These are phyloP conservation scores for Microdon myrmicae DNA, from an alignment of 2,888 invertebrate species.

Conservation along the genomic window DNA sequence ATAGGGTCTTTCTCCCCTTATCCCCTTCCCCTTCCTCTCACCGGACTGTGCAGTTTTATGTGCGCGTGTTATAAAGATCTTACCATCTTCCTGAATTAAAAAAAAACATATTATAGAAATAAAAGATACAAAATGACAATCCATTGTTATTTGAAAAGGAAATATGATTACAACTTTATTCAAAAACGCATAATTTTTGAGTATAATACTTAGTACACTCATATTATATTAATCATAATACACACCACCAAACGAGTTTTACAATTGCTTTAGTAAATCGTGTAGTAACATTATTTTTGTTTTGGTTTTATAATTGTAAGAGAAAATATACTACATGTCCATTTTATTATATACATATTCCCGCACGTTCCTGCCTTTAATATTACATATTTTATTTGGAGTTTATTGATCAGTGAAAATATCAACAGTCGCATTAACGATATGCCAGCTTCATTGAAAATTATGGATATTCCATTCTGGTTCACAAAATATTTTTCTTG, in stretches of 20 bases:
- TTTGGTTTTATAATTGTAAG: conserved; percentile 3
- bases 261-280: background rate
- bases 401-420: conserved; percentile 54
- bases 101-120: too few species aligned
- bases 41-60: too few species aligned
- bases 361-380: conserved; percentile 68
- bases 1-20: too few species aligned
- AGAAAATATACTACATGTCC: conserved; percentile 3
- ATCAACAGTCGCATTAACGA: background rate
- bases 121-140: too few species aligned
- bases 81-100: too few species aligned
- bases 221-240: background rate
- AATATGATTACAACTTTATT: conserved; percentile 6
- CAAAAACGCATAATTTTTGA: background rate
- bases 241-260: conserved; percentile 2
- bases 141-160: too few species aligned
- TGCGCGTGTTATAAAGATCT: too few species aligned
- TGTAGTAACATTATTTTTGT: conserved; percentile 4
- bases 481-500: conserved; percentile 1
- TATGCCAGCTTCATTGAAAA: conserved; percentile 4
- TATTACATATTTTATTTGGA: conserved; percentile 51
- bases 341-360: conserved; percentile 56
- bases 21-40: too few species aligned
- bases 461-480: background rate
- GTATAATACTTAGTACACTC: conserved; percentile 1